Conservation (phyloP, 2,113 vertebrate genomes). For the Aspiorhynchus laticeps region DNA sequence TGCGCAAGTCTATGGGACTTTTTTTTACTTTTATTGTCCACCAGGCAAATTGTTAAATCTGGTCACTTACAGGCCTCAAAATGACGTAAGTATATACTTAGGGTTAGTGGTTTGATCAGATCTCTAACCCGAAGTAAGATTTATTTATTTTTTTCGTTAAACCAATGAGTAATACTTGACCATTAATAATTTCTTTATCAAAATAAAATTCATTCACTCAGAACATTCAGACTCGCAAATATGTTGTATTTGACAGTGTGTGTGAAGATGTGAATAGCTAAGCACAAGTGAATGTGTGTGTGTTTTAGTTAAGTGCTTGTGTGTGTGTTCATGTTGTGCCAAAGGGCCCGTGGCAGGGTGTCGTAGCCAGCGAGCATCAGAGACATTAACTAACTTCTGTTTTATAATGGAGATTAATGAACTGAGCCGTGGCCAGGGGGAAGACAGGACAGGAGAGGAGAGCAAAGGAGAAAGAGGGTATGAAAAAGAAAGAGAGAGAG, state of each 20-base stretch:
- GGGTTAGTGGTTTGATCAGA: not conserved
- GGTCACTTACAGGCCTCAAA: not conserved
- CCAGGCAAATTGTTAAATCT: not conserved
- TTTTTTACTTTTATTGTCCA: not conserved
- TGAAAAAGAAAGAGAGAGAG: conserved; percentile 26
- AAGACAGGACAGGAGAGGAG: conserved; percentile 18
- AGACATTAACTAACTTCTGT: conserved; percentile 82
- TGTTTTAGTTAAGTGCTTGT: conserved; percentile 41
- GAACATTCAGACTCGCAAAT: not conserved
- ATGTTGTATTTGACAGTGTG: conserved; percentile 35
- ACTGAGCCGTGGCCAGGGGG: conserved; percentile 62
- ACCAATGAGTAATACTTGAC: not conserved
- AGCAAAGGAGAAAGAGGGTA: conserved; percentile 23
- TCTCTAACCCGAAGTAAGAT: not conserved
- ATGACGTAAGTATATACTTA: not conserved
- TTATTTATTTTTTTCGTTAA: not conserved
- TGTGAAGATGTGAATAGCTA: conserved; percentile 40
- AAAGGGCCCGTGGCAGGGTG: conserved; percentile 63
- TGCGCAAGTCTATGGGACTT: not conserved
- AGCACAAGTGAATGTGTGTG: conserved; percentile 34
- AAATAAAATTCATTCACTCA: not conserved
- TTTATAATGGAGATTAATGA: conserved; percentile 83
- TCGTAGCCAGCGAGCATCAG: conserved; percentile 67
- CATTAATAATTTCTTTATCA: not conserved
- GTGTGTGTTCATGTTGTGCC: conserved; percentile 55